Base-by-base conservation (phyloP, 2,797 vertebrate genomes). In the Darevskia mixta region DNA sequence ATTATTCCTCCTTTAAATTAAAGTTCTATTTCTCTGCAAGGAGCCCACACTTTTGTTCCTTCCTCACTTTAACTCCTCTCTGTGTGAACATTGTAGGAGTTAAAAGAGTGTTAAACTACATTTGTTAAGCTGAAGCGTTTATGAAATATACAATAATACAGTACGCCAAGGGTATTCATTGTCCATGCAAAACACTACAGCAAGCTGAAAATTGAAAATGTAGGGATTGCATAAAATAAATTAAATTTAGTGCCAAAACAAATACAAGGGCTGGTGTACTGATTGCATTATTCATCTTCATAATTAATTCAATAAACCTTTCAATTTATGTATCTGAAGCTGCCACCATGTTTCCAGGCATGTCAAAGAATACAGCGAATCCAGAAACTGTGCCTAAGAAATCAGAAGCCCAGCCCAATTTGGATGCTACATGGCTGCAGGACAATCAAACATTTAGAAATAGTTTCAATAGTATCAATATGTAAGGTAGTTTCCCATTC, bases 251-350 rank as follows among this genome's bases (percentile, higher is more conserved):
- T 89, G 83, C 88, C 88, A 89, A 85, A 89, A 89, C 78, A 89
- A 89, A 89, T 86, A 85, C 58, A 86, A 32, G 72, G 64, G 83
- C 79, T 89, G 83, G 61, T 89, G 78, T 89, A 89, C 88, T 89
- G 88, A 89, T 89, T 89, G 72, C 88, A 89, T 89, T 89, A 89
- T 89, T 89, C 88, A 89, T 89, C 83, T 89, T 89, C 88, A 89
- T 89, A 89, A 89, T 89, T 89, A 89, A 89, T 89, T 89, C 88
- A 89, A 89, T 89, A 86, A 89, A 86, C 78, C 88, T 85, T 86
- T 89, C 72, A 82, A 69, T 89, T 86, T 86, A 89, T 89, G 83
- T 82, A 69, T 89, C 79, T 81, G 83, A 89, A 82, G 61, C 79
- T 76, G 72, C 79, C 71, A 82, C 83, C 78, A 86, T 76, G 71